phyloP scores from a whole-genome alignment of 2,888 invertebrate species.

The Lasioglossum morio region DNA sequence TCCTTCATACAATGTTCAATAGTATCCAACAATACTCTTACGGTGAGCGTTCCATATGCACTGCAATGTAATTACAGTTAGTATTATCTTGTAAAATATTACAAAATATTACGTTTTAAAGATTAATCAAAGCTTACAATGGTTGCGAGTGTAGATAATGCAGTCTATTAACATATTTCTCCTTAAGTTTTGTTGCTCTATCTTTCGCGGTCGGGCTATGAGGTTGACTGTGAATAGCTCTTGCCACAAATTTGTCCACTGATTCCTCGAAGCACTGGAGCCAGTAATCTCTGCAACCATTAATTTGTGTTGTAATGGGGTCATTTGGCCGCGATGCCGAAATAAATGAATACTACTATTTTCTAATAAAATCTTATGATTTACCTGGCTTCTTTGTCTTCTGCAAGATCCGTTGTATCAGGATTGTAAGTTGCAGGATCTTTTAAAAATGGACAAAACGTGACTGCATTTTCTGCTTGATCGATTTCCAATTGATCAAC shows the following conservation, averaged over 20 bases:
- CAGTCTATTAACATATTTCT: conserved; percentile 92
- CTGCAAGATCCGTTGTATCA: conserved; percentile 95
- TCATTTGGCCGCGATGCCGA: too few species aligned
- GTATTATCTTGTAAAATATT: not conserved
- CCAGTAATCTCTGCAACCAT: conserved; percentile 90
- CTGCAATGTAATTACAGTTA: conserved; percentile 77
- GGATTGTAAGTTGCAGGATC: conserved; percentile 93
- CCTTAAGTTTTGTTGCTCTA: conserved; percentile 92
- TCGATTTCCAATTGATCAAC: conserved; percentile 84
- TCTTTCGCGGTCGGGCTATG: conserved; percentile 91
- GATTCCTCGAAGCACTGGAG: conserved; percentile 95
- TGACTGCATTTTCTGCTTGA: conserved; percentile 86
- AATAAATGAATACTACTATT: too few species aligned
- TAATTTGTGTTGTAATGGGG: conserved; percentile 9
- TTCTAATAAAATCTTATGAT: conserved; percentile 6
- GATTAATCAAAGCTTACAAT: conserved; percentile 87
- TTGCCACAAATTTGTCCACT: conserved; percentile 93
- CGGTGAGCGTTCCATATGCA: conserved; percentile 93
- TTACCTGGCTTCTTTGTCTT: conserved; percentile 93
- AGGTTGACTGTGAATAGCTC: conserved; percentile 92
- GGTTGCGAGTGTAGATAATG: conserved; percentile 92
- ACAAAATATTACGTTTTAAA: conserved; percentile 5
- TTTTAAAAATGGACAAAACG: conserved; percentile 90
- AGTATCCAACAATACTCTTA: conserved; percentile 95
- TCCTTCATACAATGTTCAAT: conserved; percentile 96